These are phyloP conservation scores for Macrostomum cliftonense DNA, from an alignment of 2,888 invertebrate genomes.

Conservation along the genomic window DNA sequence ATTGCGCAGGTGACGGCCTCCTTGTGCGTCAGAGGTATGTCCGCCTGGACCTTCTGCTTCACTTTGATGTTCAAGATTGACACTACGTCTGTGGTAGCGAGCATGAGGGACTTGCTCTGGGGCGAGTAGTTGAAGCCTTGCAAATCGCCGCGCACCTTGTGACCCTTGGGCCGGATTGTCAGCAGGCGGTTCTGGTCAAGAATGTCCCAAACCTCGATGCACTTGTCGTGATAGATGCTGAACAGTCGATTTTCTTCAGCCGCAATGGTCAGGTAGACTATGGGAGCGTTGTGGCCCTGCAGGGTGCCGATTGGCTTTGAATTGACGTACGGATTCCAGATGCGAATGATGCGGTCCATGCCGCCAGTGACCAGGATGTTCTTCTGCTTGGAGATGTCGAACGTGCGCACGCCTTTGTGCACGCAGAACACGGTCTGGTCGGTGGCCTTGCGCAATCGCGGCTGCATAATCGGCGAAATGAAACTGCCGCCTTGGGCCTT, in stretches of 20 bases:
- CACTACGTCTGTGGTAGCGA: conserved; percentile 34
- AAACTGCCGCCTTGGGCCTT: too few species aligned
- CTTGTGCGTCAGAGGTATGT: conserved; percentile 33
- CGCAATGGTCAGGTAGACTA: conserved; percentile 33
- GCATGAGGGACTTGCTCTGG: conserved; percentile 26
- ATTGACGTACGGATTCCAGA: conserved; percentile 38
- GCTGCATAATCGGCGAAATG: not conserved
- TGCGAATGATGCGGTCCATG: conserved; percentile 35
- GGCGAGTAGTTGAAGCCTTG: conserved; percentile 35
- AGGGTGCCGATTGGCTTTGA: conserved; percentile 35
- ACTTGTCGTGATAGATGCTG: conserved; percentile 36
- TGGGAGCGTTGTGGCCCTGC: conserved; percentile 34
- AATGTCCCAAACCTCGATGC: conserved; percentile 37
- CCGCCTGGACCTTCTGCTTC: conserved; percentile 29
- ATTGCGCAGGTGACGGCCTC: conserved; percentile 31
- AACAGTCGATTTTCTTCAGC: conserved; percentile 36
- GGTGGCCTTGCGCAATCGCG: conserved; percentile 20
- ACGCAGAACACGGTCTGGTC: conserved; percentile 35
- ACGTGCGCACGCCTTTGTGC: conserved; percentile 37
- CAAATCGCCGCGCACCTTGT: conserved; percentile 36
- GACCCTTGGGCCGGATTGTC: conserved; percentile 35
- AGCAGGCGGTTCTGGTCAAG: conserved; percentile 35
- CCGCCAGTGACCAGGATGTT: conserved; percentile 37
- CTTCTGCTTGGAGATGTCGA: conserved; percentile 34
- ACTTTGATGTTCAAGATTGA: conserved; percentile 28